phyloP scores from a whole-genome alignment of 2,113 vertebrate genomes.

The Tursiops truncatus region DNA sequence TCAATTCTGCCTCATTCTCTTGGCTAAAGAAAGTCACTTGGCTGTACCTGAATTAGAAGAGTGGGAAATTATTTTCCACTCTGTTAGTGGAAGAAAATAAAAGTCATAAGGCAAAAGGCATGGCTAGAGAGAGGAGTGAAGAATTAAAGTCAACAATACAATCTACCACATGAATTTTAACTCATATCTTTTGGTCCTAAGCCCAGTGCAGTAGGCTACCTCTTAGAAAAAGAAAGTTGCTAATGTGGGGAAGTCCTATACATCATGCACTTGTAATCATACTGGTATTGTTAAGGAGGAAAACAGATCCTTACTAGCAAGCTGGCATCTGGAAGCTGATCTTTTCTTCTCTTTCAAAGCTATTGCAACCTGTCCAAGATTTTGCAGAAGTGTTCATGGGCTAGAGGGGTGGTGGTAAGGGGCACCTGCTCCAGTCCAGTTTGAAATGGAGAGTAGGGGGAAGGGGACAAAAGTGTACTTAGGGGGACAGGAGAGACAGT shows the following conservation, averaged over 20 bases:
- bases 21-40: not conserved
- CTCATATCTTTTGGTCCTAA: not conserved
- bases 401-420: not conserved
- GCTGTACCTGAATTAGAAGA: not conserved
- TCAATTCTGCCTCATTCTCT: not conserved
- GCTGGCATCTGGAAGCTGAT: not conserved
- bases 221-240: not conserved
- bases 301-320: not conserved
- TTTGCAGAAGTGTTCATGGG: not conserved
- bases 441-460: not conserved
- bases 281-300: not conserved
- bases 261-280: not conserved
- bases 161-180: not conserved
- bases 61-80: not conserved
- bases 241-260: not conserved
- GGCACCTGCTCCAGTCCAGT: not conserved
- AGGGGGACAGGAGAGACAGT: not conserved
- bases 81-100: not conserved
- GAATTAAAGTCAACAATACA: not conserved
- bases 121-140: not conserved
- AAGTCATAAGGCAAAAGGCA: not conserved
- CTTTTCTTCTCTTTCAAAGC: slow-evolving; percentile 11
- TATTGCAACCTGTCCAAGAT: not conserved
- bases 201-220: not conserved
- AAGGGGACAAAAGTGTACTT: not conserved